These are phyloP conservation scores for Coracopsis vasa DNA, from an alignment of 2,113 vertebrate genomes.

Conservation along the genomic window DNA sequence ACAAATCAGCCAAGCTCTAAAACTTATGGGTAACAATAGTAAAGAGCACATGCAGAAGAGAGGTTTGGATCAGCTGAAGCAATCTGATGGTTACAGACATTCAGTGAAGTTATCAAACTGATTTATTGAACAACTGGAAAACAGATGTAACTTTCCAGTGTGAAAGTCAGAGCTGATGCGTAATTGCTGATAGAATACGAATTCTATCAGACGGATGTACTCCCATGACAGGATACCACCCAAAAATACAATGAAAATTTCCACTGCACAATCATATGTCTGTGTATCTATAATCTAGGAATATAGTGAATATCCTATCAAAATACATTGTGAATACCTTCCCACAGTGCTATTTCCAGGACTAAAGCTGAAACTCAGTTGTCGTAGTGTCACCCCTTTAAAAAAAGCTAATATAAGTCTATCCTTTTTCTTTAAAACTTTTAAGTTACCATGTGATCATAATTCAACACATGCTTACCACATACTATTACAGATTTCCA, in stretches of 20 bases:
- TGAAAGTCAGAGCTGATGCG: background rate
- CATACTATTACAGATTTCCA: background rate
- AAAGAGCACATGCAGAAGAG: background rate
- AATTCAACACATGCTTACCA: background rate
- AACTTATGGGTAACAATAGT: background rate
- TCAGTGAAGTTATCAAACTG: background rate
- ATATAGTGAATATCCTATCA: background rate
- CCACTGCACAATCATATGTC: rapidly evolving
- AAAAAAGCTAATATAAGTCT: background rate
- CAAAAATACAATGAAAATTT: background rate
- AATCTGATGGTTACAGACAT: background rate
- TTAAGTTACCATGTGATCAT: background rate
- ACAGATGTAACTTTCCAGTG: background rate
- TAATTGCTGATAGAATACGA: background rate
- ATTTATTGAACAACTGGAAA: background rate
- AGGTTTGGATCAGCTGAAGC: background rate
- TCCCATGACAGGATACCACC: background rate
- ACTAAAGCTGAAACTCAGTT: background rate
- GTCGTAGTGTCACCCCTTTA: rapidly evolving
- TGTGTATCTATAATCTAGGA: background rate
- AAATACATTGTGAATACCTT: background rate
- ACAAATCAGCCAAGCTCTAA: background rate
- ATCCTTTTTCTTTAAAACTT: background rate
- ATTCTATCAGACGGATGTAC: background rate
- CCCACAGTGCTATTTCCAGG: background rate